Evolutionary conservation across 2,888 invertebrate genomes (phyloP), one percentile per base, ranked within the genome.

Genomic region (Orchesellides sinensis): DNA sequence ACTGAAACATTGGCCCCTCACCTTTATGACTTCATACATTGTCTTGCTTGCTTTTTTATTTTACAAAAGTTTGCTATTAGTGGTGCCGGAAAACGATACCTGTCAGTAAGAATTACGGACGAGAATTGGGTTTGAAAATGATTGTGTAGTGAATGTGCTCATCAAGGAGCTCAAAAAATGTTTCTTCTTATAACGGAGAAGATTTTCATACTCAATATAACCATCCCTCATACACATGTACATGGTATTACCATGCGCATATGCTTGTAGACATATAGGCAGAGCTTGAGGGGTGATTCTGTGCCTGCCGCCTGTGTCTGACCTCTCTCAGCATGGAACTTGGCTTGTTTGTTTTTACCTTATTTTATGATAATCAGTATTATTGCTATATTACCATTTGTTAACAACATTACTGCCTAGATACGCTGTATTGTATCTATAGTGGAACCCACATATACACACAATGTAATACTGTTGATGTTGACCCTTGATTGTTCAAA

Each of bases 301-400:
- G 75, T 63, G 75, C 82, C 82, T 75, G 82, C 83, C 83, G 83
- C 83, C 83, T 77, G 83, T 83, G 83, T 83, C 83, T 83, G 83
- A 83, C 83, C 83, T 72, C 63, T 52, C 83, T 27, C 77, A 77
- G 77, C 72, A 23, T 25, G 77, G 40, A 8, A 66, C 65, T 72
- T 69, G 70, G 63, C 83, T 77, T 83, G 83, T 83, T 83, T 83
- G 83, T 77, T 83, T n/a, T 83, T 83, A 77, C 66, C 72, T 70
- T 10, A 52, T 49, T 29, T 72, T 56, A 65, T 82, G 75, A 80
- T 79, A 68, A 40, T 83, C 78, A 70, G 45, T 69, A 74, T 79
- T 79, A 68, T 77, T 69, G 47, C 29, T 83, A 59, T 56, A 61
- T 69, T 69, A 69, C 54, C 75, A 63, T 83, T 81, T 81, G 73